phyloP scores from a whole-genome alignment of 2,888 invertebrate species.

The Julus scanicus region DNA sequence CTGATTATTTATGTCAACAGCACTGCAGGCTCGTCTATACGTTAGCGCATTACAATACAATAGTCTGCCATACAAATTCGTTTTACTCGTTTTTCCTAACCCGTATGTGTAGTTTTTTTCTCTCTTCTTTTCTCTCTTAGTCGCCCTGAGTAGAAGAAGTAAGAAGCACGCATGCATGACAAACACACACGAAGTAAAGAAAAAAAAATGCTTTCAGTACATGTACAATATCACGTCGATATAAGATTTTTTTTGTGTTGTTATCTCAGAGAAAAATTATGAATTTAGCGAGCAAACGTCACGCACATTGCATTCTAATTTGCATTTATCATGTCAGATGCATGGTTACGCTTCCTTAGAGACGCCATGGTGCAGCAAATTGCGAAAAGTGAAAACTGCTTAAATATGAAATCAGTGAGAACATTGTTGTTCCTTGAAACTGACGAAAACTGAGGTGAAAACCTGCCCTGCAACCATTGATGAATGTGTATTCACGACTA shows the following conservation, averaged over 20 bases:
- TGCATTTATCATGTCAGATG: conserved; percentile 1
- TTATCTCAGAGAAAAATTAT: not conserved
- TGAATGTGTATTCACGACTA: not conserved
- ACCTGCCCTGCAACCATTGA: not conserved
- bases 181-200: not conserved
- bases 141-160: not conserved
- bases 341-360: conserved; percentile 1
- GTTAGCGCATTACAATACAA: not conserved
- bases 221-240: not conserved
- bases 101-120: not conserved
- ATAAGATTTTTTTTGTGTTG: not conserved
- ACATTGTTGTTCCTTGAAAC: not conserved
- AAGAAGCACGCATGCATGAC: not conserved
- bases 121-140: no score
- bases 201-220: not conserved
- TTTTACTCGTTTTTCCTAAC: not conserved
- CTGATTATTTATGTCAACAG: conserved; percentile 1
- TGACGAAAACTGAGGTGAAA: not conserved
- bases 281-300: not conserved
- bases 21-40: not conserved
- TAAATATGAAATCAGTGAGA: not conserved
- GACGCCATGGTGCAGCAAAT: conserved; percentile 1
- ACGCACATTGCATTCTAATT: conserved; percentile 1
- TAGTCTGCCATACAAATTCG: not conserved
- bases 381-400: not conserved